Base-by-base conservation (phyloP, 2,113 vertebrate species). In the Himantopus leucocephalus region DNA sequence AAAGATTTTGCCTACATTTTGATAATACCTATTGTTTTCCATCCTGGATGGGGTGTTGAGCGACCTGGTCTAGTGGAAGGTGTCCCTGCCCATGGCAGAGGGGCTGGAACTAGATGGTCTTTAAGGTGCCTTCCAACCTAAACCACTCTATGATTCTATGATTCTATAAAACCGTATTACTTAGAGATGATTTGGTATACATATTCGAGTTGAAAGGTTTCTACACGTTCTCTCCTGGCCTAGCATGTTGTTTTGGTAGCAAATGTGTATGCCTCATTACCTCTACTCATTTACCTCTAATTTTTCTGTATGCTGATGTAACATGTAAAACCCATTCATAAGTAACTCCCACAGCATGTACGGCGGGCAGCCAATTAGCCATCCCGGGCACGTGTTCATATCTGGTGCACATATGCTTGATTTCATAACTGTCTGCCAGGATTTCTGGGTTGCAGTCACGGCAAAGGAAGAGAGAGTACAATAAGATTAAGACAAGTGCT, bases 401-500 rank as follows among this genome's bases (percentile, higher is more conserved):
- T 72, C 84, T 85, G 56, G 20, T 66, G 47, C 53, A 30, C 8
- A 13, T 21, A 66, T 4, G 5, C 39, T 78, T 53, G 58, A 14
- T 71, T 95, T 90, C 55, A 7, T 85, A 87, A 59, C 41, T 85
- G 37, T 39, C 37, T 85, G 79, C 43, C 59, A 89, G 85, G 52
- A 50, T 64, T 74, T 66, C 66, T 56, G 56, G 7, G 18, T 67
- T 93, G 52, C 63, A 94, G 58, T 62, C 59, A 55, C 0, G 26
- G 45, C 34, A 77, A 75, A 56, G 39, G 52, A 45, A 26, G 32
- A 90, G 10, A 68, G 58, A 76, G 22, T 88, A 80, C 30, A 35
- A 24, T 59, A 52, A 29, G 2, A 12, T 52, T 60, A 23, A 43
- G 34, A 18, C 11, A 16, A 53, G 14, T 35, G 34, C 12, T 24